Evolutionary conservation across 64 coral and sea anemone species (phyloP), one percentile per base, ranked within the genome.

Genomic region (Cladopsammia gracilis): DNA sequence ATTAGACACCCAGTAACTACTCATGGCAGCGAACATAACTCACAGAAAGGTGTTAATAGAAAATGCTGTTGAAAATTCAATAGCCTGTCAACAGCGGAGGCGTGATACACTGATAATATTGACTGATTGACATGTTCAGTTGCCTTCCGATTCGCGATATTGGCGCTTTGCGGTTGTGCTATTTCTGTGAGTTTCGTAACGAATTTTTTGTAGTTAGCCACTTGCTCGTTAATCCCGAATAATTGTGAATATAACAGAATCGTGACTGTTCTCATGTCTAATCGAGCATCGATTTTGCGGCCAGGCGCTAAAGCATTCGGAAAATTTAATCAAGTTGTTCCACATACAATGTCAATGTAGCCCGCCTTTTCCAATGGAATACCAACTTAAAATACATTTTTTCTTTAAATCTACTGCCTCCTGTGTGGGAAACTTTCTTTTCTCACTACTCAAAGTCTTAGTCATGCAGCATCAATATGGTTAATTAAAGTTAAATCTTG

Each of bases 91-190:
- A 6, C 20, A 20, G 79, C 26, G 20, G 58, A 64, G 25, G 59
- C 34, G 58, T 82, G 25, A 79, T 59, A n/a, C 42, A 84, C 7
- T 84, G 46, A 84, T 84, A 67, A 68, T 84, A 43, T 82, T 20
- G 25, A 64, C 58, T 82, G 79, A 82, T 68, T 84, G 80, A 15
- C 60, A 20, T 10, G 42, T 68, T 67, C 13, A 47, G 11, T 49
- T 25, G 3, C 8, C 9, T 14, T n/a, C 62, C 4, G 18, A 68
- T 67, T 10, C 6, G 51, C 14, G 20, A 8, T 78, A 24, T 1
- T 66, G 76, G 19, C n/a, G 19, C 57, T 22, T 58, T 78, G n/a
- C 48, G 75, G 45, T 53, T 5, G 61, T 34, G 34, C 34, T 34
- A 34, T 34, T 34, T 34, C 9, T 45, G 34, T 42, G 13, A 48